These are phyloP conservation scores for Smutsia gigantea DNA, from an alignment of 2,797 vertebrate species.

Conservation along the genomic window DNA sequence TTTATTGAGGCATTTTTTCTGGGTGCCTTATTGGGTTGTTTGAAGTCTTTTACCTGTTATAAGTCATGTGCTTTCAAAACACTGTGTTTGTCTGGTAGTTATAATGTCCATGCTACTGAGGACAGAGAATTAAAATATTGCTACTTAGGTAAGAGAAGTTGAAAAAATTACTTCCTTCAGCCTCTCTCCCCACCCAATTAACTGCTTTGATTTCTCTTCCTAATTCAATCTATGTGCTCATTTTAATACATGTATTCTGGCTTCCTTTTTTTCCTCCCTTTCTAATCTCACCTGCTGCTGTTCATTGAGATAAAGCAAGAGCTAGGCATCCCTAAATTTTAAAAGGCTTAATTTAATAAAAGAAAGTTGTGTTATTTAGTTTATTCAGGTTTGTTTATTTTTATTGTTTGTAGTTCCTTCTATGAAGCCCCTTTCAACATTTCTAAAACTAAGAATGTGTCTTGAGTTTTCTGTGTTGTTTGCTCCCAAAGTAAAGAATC, in stretches of 20 bases:
- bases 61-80: neutral
- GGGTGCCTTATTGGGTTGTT: neutral
- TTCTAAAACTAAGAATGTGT: neutral
- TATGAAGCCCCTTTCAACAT: neutral
- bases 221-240: neutral
- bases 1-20: neutral
- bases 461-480: neutral
- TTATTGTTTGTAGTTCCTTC: neutral
- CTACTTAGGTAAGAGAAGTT: neutral
- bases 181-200: neutral
- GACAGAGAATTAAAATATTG: conserved; percentile 40
- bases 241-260: neutral
- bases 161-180: conserved; percentile 9
- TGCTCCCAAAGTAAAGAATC: neutral
- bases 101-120: neutral
- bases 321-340: neutral
- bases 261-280: neutral
- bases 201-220: neutral
- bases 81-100: neutral
- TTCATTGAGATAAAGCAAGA: neutral
- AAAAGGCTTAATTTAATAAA: neutral
- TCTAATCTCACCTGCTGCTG: neutral
- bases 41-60: neutral
- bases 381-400: neutral
- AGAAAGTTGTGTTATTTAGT: conserved; percentile 7